Conservation (phyloP, 2,888 invertebrate genomes). For the Alentia gelatinosa region DNA sequence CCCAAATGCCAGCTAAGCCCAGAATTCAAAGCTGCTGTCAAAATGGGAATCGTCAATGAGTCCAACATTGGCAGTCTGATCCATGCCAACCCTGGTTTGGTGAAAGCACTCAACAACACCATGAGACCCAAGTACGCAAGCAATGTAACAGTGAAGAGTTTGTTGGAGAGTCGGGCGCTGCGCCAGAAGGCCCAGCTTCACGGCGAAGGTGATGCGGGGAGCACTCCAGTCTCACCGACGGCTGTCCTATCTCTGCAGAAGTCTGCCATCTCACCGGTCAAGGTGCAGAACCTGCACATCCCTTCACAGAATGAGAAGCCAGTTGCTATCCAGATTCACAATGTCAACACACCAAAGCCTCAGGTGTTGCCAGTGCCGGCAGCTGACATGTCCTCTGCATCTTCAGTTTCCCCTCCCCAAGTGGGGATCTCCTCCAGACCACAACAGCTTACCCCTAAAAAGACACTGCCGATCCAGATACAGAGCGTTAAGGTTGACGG, state of each 20-base stretch:
- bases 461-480: background rate
- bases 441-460: background rate
- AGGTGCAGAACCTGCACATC: background rate
- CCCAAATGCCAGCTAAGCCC: background rate
- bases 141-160: conserved; percentile 76
- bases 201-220: conserved; percentile 46
- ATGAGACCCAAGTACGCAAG: conserved; percentile 70
- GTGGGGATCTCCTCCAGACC: background rate
- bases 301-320: background rate
- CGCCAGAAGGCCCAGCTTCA: conserved; percentile 55
- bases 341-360: background rate
- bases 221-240: background rate
- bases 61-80: conserved; percentile 21
- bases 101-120: conserved; percentile 48
- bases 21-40: conserved; percentile 18
- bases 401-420: background rate
- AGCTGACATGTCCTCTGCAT: background rate
- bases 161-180: conserved; percentile 73
- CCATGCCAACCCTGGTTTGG: conserved; percentile 39
- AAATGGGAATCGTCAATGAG: background rate
- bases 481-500: background rate
- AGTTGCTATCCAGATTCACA: background rate
- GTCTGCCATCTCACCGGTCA: background rate
- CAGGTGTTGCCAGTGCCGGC: background rate
- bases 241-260: background rate